Conservation (phyloP, 37 sponge, comb jelly and placozoan genomes). For the Cliona cf. orientalis region DNA sequence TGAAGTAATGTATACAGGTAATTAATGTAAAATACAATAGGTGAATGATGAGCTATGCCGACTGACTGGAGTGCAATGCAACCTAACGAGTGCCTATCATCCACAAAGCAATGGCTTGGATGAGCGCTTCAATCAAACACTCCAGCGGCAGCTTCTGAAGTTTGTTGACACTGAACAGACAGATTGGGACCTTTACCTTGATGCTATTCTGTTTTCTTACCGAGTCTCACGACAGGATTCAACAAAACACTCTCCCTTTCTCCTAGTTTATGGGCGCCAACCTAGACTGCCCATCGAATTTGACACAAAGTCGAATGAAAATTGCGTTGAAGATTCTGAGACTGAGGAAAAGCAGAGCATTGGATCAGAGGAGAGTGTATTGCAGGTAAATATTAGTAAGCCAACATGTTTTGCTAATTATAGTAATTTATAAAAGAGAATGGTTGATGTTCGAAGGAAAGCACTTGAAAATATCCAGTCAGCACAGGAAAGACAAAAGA, state of each 20-base stretch:
- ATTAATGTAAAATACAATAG: constrained; percentile 3
- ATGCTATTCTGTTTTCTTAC: constrained; percentile 22
- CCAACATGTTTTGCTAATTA: no score
- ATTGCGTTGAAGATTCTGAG: no score
- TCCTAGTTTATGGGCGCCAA: constrained; percentile 17
- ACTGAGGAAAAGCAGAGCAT: no score
- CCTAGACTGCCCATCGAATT: constrained; percentile 35
- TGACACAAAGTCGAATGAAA: no score
- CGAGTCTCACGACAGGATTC: constrained; percentile 26
- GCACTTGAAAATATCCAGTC: no score
- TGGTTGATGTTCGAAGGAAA: no score
- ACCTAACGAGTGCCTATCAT: constrained; percentile 43
- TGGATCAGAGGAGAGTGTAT: no score
- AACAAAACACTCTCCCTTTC: constrained; percentile 24
- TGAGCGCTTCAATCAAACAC: constrained; percentile 59
- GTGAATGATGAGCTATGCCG: constrained; percentile 20
- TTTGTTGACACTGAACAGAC: constrained; percentile 13
- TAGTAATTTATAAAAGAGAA: no score
- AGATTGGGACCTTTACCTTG: constrained; percentile 40
- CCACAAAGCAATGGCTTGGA: constrained; percentile 51
- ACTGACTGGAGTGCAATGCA: constrained; percentile 13
- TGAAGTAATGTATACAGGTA: background rate
- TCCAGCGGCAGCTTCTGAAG: constrained; percentile 19
- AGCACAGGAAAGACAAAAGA: no score
- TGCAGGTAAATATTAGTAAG: no score